Evolutionary conservation across 2,888 invertebrate genomes (phyloP).

Genomic region (Tanaodytes sp.): DNA sequence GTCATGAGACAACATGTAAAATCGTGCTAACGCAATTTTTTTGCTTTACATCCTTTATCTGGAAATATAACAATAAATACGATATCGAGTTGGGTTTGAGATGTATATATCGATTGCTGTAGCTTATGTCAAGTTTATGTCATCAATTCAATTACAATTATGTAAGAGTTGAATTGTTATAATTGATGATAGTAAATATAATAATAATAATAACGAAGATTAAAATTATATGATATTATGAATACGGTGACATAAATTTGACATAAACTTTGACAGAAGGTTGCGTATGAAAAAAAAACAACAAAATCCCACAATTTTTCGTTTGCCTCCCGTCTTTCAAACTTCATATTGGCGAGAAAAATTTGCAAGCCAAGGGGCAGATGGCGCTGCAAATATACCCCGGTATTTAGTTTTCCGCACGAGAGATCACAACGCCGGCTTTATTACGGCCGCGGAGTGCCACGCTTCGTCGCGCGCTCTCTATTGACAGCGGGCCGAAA

Average conservation of each 20-base stretch:
- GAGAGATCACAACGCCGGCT: conserved; percentile 30
- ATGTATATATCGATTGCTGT: too few species aligned
- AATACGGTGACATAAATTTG: too few species aligned
- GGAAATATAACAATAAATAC: not conserved
- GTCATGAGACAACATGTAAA: conserved; percentile 40
- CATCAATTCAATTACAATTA: too few species aligned
- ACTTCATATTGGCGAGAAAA: conserved; percentile 39
- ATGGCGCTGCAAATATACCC: conserved; percentile 7
- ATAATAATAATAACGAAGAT: too few species aligned
- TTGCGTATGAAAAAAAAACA: too few species aligned
- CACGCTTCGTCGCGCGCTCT: conserved; percentile 24
- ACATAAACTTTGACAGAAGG: too few species aligned
- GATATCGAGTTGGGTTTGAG: not conserved
- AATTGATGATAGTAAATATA: too few species aligned
- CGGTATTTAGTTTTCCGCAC: conserved; percentile 41
- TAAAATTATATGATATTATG: too few species aligned
- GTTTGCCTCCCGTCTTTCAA: conserved; percentile 5
- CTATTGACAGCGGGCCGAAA: conserved; percentile 27
- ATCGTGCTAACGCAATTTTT: not conserved
- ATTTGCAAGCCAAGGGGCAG: conserved; percentile 31
- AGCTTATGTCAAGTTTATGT: too few species aligned
- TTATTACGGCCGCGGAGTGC: conserved; percentile 31
- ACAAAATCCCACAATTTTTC: too few species aligned
- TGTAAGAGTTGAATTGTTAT: too few species aligned
- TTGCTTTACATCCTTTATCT: not conserved